Conservation (phyloP, 2,797 vertebrate genomes). For the Myotis daubentonii region DNA sequence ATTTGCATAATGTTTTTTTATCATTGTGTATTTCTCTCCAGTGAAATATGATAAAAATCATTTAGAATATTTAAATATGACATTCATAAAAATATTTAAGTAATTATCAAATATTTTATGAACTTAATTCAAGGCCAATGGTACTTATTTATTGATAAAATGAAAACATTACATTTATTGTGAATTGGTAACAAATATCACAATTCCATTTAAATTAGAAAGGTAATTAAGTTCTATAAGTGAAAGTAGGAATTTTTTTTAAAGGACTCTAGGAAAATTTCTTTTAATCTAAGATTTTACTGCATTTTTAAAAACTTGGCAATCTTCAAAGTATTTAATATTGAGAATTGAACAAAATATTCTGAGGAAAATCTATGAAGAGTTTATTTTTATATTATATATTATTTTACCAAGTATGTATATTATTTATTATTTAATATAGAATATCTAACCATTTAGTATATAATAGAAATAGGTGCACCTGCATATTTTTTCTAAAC, state of each 20-base stretch:
- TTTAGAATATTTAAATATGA: neutral
- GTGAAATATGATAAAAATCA: neutral
- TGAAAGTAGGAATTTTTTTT: neutral
- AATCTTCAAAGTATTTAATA: slow-evolving; percentile 19
- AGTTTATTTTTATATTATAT: neutral
- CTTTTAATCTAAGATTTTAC: neutral
- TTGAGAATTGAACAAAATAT: neutral
- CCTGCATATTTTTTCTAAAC: neutral
- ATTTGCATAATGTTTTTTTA: neutral
- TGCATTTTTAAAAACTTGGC: neutral
- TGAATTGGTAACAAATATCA: neutral
- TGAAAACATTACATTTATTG: neutral
- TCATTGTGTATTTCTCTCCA: neutral
- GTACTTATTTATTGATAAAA: neutral
- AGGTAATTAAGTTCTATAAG: neutral
- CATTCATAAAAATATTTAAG: neutral
- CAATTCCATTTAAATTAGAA: neutral
- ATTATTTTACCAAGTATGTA: neutral
- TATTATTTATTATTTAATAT: slow-evolving; percentile 1
- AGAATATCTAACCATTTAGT: neutral
- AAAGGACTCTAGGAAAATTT: neutral
- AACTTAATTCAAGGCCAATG: neutral
- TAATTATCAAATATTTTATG: neutral
- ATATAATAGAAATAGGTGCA: neutral
- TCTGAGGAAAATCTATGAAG: neutral